These are phyloP conservation scores for Monochamus alternatus DNA, from an alignment of 2,888 invertebrate genomes.

Conservation along the genomic window DNA sequence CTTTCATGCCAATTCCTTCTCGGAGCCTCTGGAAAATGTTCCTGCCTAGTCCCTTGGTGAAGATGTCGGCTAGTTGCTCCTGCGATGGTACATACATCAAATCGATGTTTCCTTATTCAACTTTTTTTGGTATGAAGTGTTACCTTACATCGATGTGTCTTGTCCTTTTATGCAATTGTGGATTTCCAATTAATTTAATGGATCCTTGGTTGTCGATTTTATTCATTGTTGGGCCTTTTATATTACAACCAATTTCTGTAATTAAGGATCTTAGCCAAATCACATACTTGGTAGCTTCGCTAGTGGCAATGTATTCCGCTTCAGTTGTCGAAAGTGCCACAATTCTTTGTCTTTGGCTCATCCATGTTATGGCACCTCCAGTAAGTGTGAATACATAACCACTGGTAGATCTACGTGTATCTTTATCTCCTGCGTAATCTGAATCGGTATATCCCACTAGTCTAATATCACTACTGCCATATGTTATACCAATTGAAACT, in stretches of 20 bases:
- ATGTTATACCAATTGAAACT: conserved; percentile 32
- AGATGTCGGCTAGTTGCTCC: too few relatives aligned
- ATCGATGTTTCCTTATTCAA: conserved; percentile 35
- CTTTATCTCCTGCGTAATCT: conserved; percentile 49
- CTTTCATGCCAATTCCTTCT: not conserved
- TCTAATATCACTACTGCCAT: too few relatives aligned
- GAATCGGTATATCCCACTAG: conserved; percentile 54
- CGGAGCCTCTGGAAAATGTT: conserved; percentile 14
- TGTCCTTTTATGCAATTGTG: too few relatives aligned
- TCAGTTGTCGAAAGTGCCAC: conserved; percentile 57
- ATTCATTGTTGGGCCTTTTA: conserved; percentile 14
- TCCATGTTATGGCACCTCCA: conserved; percentile 50
- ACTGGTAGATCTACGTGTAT: conserved; percentile 65
- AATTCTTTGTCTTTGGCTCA: conserved; percentile 47
- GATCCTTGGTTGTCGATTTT: conserved; percentile 36
- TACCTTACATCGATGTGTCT: too few relatives aligned
- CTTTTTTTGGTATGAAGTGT: conserved; percentile 30
- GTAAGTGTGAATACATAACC: conserved; percentile 54
- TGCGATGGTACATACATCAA: conserved; percentile 21
- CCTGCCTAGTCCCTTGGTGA: conserved; percentile 8
- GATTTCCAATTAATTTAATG: too few relatives aligned
- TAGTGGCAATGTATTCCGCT: conserved; percentile 54
- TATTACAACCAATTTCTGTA: conserved; percentile 22
- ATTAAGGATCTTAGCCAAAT: conserved; percentile 44
- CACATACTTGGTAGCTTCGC: conserved; percentile 51